Conservation (phyloP, 1,140 invertebrate genomes). For the Drosophila miranda region DNA sequence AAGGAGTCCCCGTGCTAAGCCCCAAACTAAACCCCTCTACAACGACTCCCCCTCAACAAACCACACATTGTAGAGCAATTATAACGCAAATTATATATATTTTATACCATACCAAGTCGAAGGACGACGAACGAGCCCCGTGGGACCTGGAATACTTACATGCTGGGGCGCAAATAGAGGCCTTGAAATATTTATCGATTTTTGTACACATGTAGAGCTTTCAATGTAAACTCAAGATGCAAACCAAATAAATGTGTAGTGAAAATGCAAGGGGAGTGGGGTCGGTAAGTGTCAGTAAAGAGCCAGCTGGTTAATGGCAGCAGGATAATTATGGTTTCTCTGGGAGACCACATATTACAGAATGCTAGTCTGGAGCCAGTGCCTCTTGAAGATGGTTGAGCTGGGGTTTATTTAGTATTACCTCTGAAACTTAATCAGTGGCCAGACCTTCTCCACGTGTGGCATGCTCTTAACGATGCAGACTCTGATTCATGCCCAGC, state of each 20-base stretch:
- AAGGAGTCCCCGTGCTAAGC: slow-evolving; percentile 39
- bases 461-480: slow-evolving; percentile 33
- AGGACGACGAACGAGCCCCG: slow-evolving; percentile 15
- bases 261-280: slow-evolving; percentile 8
- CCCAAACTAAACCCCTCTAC: slow-evolving; percentile 9
- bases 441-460: slow-evolving; percentile 22
- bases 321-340: too few relatives aligned
- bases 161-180: slow-evolving; percentile 11
- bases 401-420: too few relatives aligned
- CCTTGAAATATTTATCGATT: slow-evolving; percentile 50
- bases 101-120: slow-evolving; percentile 28
- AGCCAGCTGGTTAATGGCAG: not conserved
- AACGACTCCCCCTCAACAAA: slow-evolving; percentile 3
- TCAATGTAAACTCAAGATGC: slow-evolving; percentile 48
- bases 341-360: too few relatives aligned
- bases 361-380: too few relatives aligned
- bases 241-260: slow-evolving; percentile 64
- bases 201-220: slow-evolving; percentile 56
- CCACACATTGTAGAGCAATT: slow-evolving; percentile 38
- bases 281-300: not conserved
- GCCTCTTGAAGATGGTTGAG: too few relatives aligned
- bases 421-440: not conserved
- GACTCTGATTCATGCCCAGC: slow-evolving; percentile 13
- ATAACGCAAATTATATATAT: slow-evolving; percentile 46
- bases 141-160: slow-evolving; percentile 13